A percentile compares a stretch with the other conserved stretches of the same genome.
Evolutionary conservation across 2,797 vertebrate species (phyloP).

Genomic region (Myotis findleyi): DNA sequence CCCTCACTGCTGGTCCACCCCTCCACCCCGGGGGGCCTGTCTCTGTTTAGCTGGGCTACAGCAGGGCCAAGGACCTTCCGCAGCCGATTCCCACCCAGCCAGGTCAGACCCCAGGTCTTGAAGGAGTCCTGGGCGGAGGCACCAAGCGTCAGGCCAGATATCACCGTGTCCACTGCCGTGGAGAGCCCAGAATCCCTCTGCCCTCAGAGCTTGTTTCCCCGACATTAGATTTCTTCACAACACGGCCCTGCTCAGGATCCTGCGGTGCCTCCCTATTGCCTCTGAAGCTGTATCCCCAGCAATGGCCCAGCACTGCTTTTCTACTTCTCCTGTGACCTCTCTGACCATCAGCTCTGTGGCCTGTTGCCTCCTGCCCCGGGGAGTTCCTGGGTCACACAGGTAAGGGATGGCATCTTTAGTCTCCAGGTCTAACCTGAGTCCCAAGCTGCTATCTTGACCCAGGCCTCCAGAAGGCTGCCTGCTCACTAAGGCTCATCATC

Average conservation of each 20-base stretch:
- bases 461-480: background rate
- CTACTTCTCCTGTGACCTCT: background rate
- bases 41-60: background rate
- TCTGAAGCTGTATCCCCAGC: background rate
- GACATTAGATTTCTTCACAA: background rate
- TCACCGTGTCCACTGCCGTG: too few species aligned
- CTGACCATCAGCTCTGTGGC: background rate
- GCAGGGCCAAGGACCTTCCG: background rate
- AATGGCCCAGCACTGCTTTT: too few species aligned
- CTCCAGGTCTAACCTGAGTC: background rate
- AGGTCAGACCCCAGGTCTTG: background rate
- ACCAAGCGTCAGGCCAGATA: background rate
- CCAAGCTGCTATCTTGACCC: background rate
- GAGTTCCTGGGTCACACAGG: background rate
- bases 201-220: background rate
- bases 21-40: too few species aligned
- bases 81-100: background rate
- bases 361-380: background rate
- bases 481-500: background rate
- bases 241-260: background rate
- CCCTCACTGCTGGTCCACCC: too few species aligned
- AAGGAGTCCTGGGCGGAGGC: background rate
- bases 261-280: background rate
- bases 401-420: background rate
- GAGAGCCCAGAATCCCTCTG: background rate